These are phyloP conservation scores for Chalcis sispes DNA, from an alignment of 2,888 invertebrate genomes.

Conservation along the genomic window DNA sequence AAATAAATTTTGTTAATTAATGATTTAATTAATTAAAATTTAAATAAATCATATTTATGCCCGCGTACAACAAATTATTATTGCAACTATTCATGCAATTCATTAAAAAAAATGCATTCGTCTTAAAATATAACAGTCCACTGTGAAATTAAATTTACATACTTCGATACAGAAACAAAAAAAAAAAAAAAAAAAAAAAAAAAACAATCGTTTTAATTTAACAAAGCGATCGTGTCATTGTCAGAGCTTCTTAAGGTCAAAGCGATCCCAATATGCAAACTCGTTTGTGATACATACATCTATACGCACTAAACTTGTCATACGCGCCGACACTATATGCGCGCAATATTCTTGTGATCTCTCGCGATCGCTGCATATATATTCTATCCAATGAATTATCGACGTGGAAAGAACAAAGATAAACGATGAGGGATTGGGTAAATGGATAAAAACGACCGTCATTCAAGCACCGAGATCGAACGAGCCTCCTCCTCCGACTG, in stretches of 20 bases:
- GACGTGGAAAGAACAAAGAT: neutral
- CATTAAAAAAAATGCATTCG: no score
- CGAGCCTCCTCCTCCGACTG: conserved; percentile 20
- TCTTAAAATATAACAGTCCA: no score
- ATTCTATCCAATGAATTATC: neutral
- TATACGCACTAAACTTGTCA: neutral
- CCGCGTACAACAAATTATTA: no score
- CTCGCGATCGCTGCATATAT: conserved; percentile 3
- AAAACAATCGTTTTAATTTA: neutral
- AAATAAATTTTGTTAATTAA: no score
- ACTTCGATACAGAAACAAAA: neutral
- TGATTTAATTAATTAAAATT: no score
- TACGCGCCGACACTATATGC: conserved; percentile 20
- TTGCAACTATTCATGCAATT: no score
- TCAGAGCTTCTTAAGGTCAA: conserved; percentile 23
- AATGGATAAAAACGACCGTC: neutral
- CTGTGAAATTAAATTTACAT: no score
- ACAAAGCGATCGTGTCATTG: neutral
- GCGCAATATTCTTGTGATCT: neutral
- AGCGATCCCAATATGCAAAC: conserved; percentile 39
- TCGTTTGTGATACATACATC: conserved; percentile 4
- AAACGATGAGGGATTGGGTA: neutral
- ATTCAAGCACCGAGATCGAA: conserved; percentile 3
- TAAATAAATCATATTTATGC: no score
- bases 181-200: neutral